Base-by-base conservation (phyloP, 2,888 invertebrate genomes). In the Protophormia terraenovae region DNA sequence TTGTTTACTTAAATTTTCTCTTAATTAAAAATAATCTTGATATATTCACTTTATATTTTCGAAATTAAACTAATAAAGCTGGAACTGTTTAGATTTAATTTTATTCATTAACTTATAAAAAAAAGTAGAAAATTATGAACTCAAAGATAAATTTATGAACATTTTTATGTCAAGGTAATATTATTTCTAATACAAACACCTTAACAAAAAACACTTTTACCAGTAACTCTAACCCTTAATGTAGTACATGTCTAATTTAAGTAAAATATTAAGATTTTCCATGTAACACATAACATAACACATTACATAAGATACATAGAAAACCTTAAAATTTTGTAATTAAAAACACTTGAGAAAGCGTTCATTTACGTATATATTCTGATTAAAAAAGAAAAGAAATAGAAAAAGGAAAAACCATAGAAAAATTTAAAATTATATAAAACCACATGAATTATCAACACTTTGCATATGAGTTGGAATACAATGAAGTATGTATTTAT, bases 381-480 rank as follows among this genome's bases (percentile, higher is more conserved):
- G 14, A 22, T 14, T 41, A 5, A 12, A 5, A 3, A 5, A 41
- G n/a, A n/a, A n/a, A 16, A 5, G n/a, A 53, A 53, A 69, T n/a
- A 47, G 29, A 47, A 41, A 66, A 45, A 27, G 3, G 14, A 69
- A 53, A 55, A 38, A 12, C n/a, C 14, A 47, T 14, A 10, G 10
- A 29, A 12, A 71, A 71, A 27, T 53, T 3, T 14, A 8, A 53
- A 53, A 69, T 55, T 55, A 47, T 45, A 19, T 72, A 58, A 81
- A 82, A 64, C 64, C 35, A 55, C 62, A 32, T 55, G 45, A 76
- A 47, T 64, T 64, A 55, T 55, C 55, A 82, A 58, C 71, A 58
- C 24, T 71, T 77, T 77, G 45, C 64, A 77, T 58, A 47, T 55
- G 45, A 77, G 64, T 71, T 66, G 35, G n/a, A 69, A 53, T 69